Evolutionary conservation across 2,113 vertebrate species (phyloP).

Genomic region (Panthera uncia): DNA sequence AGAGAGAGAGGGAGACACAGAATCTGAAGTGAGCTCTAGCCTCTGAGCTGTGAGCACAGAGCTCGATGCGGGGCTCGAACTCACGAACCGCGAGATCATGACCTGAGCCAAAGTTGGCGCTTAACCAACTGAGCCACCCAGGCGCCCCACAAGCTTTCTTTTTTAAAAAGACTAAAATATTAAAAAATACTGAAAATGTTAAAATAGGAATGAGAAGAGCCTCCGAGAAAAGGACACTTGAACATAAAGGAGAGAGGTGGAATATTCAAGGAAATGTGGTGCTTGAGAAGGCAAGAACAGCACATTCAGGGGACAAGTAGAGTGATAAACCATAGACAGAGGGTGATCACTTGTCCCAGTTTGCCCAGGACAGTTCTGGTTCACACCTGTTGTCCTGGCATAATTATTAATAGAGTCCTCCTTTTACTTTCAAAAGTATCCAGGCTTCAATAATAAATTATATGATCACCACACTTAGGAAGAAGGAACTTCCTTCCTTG

Average conservation of each 20-base stretch:
- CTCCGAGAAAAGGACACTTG: neutral
- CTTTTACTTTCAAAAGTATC: constrained; percentile 54
- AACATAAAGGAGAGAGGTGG: neutral
- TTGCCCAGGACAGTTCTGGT: constrained; percentile 31
- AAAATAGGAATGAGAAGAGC: neutral
- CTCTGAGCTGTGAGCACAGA: no score
- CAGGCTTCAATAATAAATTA: constrained; percentile 20
- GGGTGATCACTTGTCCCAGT: neutral
- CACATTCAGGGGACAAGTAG: neutral
- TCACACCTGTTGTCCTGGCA: constrained; percentile 65
- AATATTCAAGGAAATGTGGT: neutral
- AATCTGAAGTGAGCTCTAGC: no score
- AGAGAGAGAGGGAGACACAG: no score
- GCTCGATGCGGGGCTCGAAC: no score
- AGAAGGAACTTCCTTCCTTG: constrained; percentile 24
- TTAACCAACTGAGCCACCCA: no score
- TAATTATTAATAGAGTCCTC: constrained; percentile 73
- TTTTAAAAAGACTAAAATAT: neutral
- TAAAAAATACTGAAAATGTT: neutral
- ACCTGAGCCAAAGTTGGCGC: no score
- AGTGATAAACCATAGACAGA: neutral
- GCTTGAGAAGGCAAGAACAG: neutral
- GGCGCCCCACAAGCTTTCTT: neutral
- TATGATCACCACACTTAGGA: neutral
- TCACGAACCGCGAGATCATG: no score